Base-by-base conservation (phyloP, 37 sponge, comb jelly and placozoan genomes). In the Axinella damicornis region DNA sequence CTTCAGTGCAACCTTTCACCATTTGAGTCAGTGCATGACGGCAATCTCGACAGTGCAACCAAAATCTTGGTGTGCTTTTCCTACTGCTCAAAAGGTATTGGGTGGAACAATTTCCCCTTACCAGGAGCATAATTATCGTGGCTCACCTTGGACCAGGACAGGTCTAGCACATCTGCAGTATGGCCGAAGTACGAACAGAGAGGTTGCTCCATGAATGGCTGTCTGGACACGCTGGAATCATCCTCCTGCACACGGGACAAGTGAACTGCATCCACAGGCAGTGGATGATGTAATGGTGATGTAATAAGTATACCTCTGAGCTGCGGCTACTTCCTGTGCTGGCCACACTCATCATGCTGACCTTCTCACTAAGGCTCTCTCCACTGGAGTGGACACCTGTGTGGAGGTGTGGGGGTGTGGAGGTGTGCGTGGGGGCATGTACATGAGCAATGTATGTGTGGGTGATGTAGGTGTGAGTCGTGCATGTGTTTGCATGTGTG, bases 71-170 rank as follows among this genome's bases (percentile, higher is more conserved):
- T n/a, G n/a, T n/a, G n/a, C n/a, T n/a, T n/a, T n/a, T n/a, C n/a
- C n/a, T n/a, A n/a, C n/a, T n/a, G n/a, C n/a, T n/a, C n/a, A n/a
- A n/a, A 9, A 4, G 46, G 46, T 46, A 46, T 9, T 9, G 37
- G 9, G 9, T 39, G 37, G 9, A 65, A 57, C 11, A 9, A 24
- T 33, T 33, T 33, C 5, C 70, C 38, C 6, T 12, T 34, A 20
- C 53, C 24, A 30, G 19, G 30, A 81, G 16, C 20, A 53, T 57
- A 70, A 31, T 31, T 22, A 70, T 27, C 2, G 53, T 36, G 17
- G 11, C 76, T 38, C 46, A 95, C 95, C 82, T 94, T 96, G 21
- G 98, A 97, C 98, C 98, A 97, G 27, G 95, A 86, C 27, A 97
- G 34, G 55, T 95, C 98, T 56, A 97, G 67, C 11, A 97, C 83